Evolutionary conservation across 2,797 vertebrate species (phyloP), one percentile per base, ranked within the genome.

Genomic region (Vespertilio murinus): DNA sequence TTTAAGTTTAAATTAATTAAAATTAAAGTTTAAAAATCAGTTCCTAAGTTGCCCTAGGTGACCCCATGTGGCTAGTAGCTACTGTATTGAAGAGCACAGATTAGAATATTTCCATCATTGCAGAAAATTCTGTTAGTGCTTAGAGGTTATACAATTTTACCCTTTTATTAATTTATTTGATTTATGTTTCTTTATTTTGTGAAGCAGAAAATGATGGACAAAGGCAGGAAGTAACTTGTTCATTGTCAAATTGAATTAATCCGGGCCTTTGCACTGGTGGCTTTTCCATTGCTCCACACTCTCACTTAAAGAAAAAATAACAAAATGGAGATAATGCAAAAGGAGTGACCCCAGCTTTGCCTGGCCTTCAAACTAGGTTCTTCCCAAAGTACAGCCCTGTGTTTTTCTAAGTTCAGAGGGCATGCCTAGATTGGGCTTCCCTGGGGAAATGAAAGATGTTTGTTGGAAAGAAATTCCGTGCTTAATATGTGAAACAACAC

Each of bases 391-490:
- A 64, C 56, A 74, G 42, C 14, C 16, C 16, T 88, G 17, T 82
- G 74, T 94, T 90, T 89, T 56, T 67, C 47, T 8, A 69, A 80
- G 88, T 95, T 94, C 91, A 95, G 38, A 95, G 94, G 88, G 59
- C 64, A 65, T 49, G 38, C 85, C 16, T 8, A 28, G 84, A 94
- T 95, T 88, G 82, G 75, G 88, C 90, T 90, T 64, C 84, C 67
- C 45, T 23, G 56, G 82, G 85, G 90, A 95, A 94, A 93, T 74
- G 93, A 95, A 95, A 91, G 88, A 88, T 80, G 30, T 84, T 88
- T 95, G 82, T 80, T 87, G 79, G 75, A 91, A 96, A 95, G 85
- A 71, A 95, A 95, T 97, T 97, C 85, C 90, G 47, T 3, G 3
- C 65, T 96, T 88, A 79, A 35, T 83, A 42, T 93, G 80, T 92